Evolutionary conservation across 2,797 vertebrate species (phyloP).

Genomic region (Rhyacichthys aspro): DNA sequence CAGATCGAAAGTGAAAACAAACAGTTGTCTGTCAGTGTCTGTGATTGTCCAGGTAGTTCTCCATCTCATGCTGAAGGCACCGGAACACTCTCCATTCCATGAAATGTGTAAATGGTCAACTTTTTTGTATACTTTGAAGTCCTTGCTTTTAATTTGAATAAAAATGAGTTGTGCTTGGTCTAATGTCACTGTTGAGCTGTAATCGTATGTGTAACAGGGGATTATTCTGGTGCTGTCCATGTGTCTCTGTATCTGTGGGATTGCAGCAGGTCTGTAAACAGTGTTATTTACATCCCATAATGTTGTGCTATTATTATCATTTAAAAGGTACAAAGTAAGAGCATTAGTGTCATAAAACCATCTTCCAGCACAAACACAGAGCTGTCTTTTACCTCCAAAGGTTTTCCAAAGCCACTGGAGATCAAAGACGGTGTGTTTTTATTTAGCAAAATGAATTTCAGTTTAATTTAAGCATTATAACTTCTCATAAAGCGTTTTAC

Average conservation of each 20-base stretch:
- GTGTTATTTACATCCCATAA: slow-evolving; percentile 22
- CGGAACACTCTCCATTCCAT: no score
- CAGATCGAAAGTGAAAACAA: no score
- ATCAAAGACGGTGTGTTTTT: slow-evolving; percentile 28
- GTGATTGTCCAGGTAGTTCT: no score
- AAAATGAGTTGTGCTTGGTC: no score
- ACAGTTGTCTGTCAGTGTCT: no score
- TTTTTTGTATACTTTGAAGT: no score
- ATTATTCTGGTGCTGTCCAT: slow-evolving; percentile 20
- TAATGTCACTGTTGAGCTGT: no score
- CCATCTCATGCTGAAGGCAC: no score
- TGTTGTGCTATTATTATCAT: slow-evolving; percentile 21
- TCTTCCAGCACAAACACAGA: slow-evolving; percentile 9
- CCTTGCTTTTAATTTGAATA: no score
- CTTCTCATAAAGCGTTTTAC: slow-evolving; percentile 21
- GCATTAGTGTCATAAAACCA: slow-evolving; percentile 11
- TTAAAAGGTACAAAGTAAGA: slow-evolving; percentile 31
- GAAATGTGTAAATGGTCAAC: no score
- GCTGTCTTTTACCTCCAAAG: slow-evolving; percentile 13
- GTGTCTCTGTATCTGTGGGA: slow-evolving; percentile 1
- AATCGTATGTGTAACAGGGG: slow-evolving; percentile 24
- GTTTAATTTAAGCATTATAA: slow-evolving; percentile 27
- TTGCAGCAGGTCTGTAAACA: slow-evolving; percentile 27
- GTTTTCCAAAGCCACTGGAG: slow-evolving; percentile 9
- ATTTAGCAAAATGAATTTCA: slow-evolving; percentile 15